Conservation (phyloP, 2,113 vertebrate genomes). For the Cichladusa arquata region DNA sequence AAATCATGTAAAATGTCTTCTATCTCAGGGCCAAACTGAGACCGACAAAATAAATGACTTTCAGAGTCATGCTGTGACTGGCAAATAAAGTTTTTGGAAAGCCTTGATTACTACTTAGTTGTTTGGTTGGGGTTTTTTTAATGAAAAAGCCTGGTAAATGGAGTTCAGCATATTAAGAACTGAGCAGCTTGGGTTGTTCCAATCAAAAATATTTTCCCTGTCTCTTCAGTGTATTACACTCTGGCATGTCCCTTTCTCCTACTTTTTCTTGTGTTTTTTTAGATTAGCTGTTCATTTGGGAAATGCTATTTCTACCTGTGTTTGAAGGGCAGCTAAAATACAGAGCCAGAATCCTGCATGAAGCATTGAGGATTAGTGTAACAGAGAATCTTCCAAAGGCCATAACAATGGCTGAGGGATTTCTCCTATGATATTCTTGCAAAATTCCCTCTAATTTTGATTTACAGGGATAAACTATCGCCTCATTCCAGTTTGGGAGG, state of each 20-base stretch:
- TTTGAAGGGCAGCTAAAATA: background rate
- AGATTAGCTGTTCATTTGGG: background rate
- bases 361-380: background rate
- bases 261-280: background rate
- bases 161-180: background rate
- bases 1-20: background rate
- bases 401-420: background rate
- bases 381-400: background rate
- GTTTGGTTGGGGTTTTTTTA: background rate
- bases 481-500: background rate
- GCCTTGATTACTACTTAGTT: background rate
- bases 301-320: background rate
- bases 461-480: background rate
- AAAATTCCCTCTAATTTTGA: background rate
- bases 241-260: background rate
- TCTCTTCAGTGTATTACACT: background rate
- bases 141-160: background rate
- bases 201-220: background rate
- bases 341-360: background rate
- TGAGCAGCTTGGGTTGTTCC: background rate
- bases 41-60: background rate
- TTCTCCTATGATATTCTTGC: background rate
- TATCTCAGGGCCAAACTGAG: background rate
- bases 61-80: background rate
- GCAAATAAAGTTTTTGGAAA: background rate